These are phyloP conservation scores for Scrobipalpa atriplicella DNA, from an alignment of 2,888 invertebrate species.

Conservation along the genomic window DNA sequence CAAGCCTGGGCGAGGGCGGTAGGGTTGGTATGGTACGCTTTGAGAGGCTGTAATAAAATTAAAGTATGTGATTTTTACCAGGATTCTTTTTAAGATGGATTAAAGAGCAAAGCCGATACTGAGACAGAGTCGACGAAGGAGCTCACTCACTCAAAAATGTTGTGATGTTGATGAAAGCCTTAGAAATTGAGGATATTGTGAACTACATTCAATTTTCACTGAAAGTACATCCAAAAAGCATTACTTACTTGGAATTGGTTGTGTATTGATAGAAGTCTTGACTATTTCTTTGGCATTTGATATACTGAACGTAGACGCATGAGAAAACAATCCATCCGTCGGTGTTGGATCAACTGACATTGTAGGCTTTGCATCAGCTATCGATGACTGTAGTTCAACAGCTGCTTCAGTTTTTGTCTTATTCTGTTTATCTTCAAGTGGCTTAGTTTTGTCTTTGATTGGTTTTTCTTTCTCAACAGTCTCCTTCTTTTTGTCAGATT, in stretches of 20 bases:
- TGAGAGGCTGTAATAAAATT: not conserved
- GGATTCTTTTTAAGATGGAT: too few relatives aligned
- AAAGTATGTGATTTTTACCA: too few relatives aligned
- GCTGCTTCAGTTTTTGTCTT: slow-evolving; percentile 54
- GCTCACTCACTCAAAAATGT: too few relatives aligned
- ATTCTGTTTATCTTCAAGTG: slow-evolving; percentile 35
- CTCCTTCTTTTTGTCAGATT: slow-evolving; percentile 70
- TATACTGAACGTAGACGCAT: slow-evolving; percentile 47
- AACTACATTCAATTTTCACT: not conserved
- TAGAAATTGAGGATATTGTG: too few relatives aligned
- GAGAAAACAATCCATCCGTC: slow-evolving; percentile 59
- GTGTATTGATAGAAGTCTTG: slow-evolving; percentile 63
- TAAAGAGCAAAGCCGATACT: too few relatives aligned
- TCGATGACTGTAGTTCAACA: slow-evolving; percentile 62
- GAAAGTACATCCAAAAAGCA: not conserved
- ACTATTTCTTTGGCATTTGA: slow-evolving; percentile 43
- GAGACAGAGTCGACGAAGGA: too few relatives aligned
- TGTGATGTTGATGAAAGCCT: too few relatives aligned
- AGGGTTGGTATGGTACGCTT: slow-evolving; percentile 80
- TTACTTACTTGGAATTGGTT: slow-evolving; percentile 66
- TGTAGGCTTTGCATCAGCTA: slow-evolving; percentile 47
- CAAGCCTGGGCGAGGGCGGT: slow-evolving; percentile 92
- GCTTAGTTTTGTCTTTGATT: slow-evolving; percentile 50
- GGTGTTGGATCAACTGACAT: slow-evolving; percentile 58
- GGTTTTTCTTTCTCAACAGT: slow-evolving; percentile 59